Percentiles rank a stretch among this genome's conserved stretches.
Conservation (phyloP, 1,140 invertebrate genomes). For the Aphaenogaster rudis region DNA sequence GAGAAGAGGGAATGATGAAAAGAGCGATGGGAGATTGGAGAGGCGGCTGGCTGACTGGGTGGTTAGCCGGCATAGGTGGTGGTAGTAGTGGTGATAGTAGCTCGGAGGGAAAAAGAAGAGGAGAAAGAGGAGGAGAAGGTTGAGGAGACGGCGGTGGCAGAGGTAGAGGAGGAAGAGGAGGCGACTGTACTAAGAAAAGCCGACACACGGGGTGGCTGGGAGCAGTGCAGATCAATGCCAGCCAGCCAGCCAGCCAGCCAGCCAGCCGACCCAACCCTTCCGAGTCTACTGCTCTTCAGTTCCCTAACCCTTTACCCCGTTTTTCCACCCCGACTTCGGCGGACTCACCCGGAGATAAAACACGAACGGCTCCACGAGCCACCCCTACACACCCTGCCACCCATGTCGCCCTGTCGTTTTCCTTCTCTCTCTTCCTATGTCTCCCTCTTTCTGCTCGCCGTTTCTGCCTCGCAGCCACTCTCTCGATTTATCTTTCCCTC, state of each 20-base stretch:
- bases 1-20: conserved; percentile 80
- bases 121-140: conserved; percentile 76
- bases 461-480: conserved; percentile 50
- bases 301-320: conserved; percentile 78
- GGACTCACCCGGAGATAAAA: conserved; percentile 78
- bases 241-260: conserved; percentile 72
- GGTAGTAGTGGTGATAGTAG: conserved; percentile 72
- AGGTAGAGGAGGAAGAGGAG: conserved; percentile 67
- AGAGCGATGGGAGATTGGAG: conserved; percentile 75
- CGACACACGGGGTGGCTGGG: conserved; percentile 79
- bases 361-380: conserved; percentile 76
- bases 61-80: conserved; percentile 66
- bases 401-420: conserved; percentile 50
- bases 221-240: conserved; percentile 82
- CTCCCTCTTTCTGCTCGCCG: conserved; percentile 50
- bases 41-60: conserved; percentile 68
- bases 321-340: conserved; percentile 78
- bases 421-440: conserved; percentile 22
- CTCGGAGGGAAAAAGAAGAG: conserved; percentile 71
- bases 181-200: conserved; percentile 80
- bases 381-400: conserved; percentile 57
- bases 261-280: conserved; percentile 79
- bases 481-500: conserved; percentile 68
- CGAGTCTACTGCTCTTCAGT: conserved; percentile 77
- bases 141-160: conserved; percentile 63